Base-by-base conservation (phyloP, 2,797 vertebrate species). In the Huso huso region DNA sequence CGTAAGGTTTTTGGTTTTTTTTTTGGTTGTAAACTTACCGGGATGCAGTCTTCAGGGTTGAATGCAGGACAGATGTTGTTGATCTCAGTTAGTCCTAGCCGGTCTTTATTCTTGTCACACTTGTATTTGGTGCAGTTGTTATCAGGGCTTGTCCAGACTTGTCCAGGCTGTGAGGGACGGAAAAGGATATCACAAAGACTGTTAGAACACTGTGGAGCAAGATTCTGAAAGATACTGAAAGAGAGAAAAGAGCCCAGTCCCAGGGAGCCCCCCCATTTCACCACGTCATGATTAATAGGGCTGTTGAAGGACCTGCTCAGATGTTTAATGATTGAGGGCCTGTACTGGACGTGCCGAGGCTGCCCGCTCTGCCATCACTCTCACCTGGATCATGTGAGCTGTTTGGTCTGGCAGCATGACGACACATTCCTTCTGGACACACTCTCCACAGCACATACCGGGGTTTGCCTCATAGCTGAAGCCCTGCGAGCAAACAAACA, bases 401-500 rank as follows among this genome's bases (percentile, higher is more conserved):
- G 63, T 49, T 6, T 65, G 3, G 4, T 70, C 76, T 63, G 74
- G 65, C 7, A 75, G 8, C 0, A 49, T 6, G 9, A 84, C 6
- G 58, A 82, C 7, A 75, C 94, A 95, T 23, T 73, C 76, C 0
- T 62, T 73, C 73, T 77, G 84, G 60, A 72, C 71, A 50, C 93
- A 95, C n/a, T 51, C 11, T 69, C 89, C 90, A 66, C 93, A 95
- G 81, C 93, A 95, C 68, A 84, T 55, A 48, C 79, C 88, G 0
- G 84, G 64, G 50, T 66, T 48, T 1, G 12, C 6, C 7, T 70
- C 15, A 15, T 82, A 72, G 65, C 10, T 72, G 60, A 81, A 87
- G 15, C 92, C 93, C 94, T 95, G 72, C 0, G 10, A 51, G 63
- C 6, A 65, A 67, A 52, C 53, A 49, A 55, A 66, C 69, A 62